These are phyloP conservation scores for Chloebia gouldiae DNA, from an alignment of 2,113 vertebrate genomes.

Conservation along the genomic window DNA sequence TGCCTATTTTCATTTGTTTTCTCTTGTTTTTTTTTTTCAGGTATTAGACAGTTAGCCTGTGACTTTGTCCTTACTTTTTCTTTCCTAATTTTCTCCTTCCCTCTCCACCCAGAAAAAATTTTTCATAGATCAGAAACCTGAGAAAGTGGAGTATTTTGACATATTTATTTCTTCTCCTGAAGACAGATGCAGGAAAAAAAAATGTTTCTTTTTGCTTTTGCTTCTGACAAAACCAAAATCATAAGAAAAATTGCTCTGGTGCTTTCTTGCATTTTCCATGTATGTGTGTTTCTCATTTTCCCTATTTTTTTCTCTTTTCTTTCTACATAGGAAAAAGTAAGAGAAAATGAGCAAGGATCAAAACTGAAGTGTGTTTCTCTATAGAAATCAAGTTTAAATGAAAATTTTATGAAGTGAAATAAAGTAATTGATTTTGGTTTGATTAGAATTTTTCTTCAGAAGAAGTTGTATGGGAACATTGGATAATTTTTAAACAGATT, in stretches of 20 bases:
- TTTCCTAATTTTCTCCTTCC: neutral
- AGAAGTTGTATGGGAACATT: neutral
- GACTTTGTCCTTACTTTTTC: neutral
- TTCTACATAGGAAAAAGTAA: neutral
- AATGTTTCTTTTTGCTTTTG: neutral
- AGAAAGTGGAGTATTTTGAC: neutral
- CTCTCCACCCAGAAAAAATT: neutral
- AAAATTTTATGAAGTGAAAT: neutral
- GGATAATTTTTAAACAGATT: neutral
- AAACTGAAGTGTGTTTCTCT: neutral
- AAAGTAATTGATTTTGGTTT: neutral
- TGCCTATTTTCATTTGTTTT: neutral
- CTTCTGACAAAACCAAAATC: neutral
- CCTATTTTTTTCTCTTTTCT: neutral
- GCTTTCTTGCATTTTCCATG: neutral
- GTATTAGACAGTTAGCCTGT: neutral
- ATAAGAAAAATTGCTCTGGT: neutral
- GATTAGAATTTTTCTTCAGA: neutral
- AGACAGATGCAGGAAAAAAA: neutral
- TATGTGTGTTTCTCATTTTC: neutral
- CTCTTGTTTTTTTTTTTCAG: neutral
- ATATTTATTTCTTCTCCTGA: neutral
- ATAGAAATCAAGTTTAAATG: neutral
- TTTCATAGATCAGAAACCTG: neutral
- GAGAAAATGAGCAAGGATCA: neutral